Conservation (phyloP, 2,888 invertebrate species). For the Latrodectus hesperus region DNA sequence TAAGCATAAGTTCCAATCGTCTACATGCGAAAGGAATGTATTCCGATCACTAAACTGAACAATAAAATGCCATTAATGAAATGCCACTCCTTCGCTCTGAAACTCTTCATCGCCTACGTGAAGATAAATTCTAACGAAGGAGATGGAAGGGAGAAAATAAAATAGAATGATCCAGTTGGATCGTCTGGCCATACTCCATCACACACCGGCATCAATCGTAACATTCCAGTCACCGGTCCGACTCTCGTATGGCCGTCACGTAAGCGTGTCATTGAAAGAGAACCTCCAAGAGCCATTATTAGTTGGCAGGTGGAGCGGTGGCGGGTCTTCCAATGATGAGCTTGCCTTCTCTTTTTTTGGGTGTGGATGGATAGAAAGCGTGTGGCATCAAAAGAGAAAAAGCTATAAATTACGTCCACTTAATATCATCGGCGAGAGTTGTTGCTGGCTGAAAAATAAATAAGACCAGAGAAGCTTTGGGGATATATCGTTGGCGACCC, state of each 20-base stretch:
- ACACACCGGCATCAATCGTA: not conserved
- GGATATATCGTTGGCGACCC: not conserved
- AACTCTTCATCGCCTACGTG: not conserved
- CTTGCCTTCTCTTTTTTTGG: conserved; percentile 34
- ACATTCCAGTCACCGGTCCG: conserved; percentile 32
- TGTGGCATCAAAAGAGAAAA: conserved; percentile 29
- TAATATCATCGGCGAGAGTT: conserved; percentile 47
- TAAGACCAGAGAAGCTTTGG: conserved; percentile 27
- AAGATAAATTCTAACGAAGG: not conserved
- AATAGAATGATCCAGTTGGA: not conserved
- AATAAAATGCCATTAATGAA: too few relatives aligned
- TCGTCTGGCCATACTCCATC: not conserved
- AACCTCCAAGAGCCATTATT: conserved; percentile 47
- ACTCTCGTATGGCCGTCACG: conserved; percentile 58
- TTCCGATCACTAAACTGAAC: too few relatives aligned
- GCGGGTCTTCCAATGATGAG: conserved; percentile 10
- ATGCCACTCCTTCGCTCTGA: not conserved
- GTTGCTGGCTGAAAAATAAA: conserved; percentile 28
- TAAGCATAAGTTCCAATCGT: too few relatives aligned
- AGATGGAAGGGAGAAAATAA: not conserved
- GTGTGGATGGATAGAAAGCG: conserved; percentile 39
- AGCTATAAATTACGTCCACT: conserved; percentile 64
- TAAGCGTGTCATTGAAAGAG: conserved; percentile 64
- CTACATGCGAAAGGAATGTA: too few relatives aligned
- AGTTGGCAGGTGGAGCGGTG: conserved; percentile 7